A percentile compares a stretch with the other conserved stretches of the same genome.
These are phyloP conservation scores for Spondyliosoma cantharus DNA, from an alignment of 2,797 vertebrate genomes.

Conservation along the genomic window DNA sequence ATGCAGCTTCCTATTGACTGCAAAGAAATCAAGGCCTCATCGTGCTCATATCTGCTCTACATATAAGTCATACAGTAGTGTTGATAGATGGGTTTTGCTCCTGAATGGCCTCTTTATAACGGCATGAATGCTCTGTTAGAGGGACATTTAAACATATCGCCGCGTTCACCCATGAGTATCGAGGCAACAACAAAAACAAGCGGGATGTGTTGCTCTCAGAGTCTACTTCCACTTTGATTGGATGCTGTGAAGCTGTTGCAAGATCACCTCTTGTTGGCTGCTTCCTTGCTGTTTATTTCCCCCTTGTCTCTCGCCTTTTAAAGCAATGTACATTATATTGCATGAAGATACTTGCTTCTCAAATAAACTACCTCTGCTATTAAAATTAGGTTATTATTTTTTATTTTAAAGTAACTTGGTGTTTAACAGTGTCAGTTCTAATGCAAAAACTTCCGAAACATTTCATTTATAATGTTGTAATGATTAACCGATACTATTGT, in stretches of 20 bases:
- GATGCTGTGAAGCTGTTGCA: constrained; percentile 12
- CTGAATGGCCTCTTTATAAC: constrained; percentile 55
- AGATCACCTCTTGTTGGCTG: neutral
- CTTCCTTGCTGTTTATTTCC: neutral
- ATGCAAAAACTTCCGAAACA: too few relatives aligned
- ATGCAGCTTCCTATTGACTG: constrained; percentile 57
- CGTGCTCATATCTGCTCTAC: constrained; percentile 45
- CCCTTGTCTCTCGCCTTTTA: neutral
- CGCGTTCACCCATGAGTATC: constrained; percentile 22
- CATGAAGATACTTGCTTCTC: neutral
- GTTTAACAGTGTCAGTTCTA: too few relatives aligned
- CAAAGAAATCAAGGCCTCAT: constrained; percentile 62
- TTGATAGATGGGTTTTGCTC: constrained; percentile 57
- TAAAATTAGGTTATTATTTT: too few relatives aligned
- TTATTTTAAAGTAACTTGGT: too few relatives aligned
- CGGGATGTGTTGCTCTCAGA: constrained; percentile 16
- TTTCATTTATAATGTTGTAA: too few relatives aligned
- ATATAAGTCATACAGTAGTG: constrained; percentile 59
- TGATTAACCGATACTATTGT: too few relatives aligned
- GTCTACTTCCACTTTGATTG: constrained; percentile 30
- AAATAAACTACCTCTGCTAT: too few relatives aligned
- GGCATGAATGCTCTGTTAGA: constrained; percentile 46
- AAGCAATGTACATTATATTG: constrained; percentile 9
- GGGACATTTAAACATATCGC: constrained; percentile 46
- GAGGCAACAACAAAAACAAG: constrained; percentile 42